phyloP scores from a whole-genome alignment of 2,797 vertebrate genomes.

The Loriculus beryllinus region DNA sequence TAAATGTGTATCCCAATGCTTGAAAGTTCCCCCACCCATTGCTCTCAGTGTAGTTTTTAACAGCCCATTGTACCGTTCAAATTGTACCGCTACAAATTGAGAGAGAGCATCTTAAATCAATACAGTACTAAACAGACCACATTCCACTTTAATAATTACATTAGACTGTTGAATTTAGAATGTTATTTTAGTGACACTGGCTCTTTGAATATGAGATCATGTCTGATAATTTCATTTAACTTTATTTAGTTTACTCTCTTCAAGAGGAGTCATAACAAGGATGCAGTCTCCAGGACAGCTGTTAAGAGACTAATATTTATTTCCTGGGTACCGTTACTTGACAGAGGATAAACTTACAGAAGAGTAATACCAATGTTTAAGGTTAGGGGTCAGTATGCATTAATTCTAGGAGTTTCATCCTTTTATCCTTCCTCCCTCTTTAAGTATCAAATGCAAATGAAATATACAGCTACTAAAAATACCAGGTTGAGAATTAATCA shows the following conservation, averaged over 20 bases:
- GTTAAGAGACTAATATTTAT: not conserved
- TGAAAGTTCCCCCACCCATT: too few relatives aligned
- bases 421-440: not conserved
- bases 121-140: not conserved
- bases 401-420: not conserved
- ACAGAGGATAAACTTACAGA: not conserved
- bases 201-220: constrained; percentile 6
- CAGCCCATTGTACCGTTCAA: too few relatives aligned
- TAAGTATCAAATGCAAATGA: not conserved
- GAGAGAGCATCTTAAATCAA: not conserved
- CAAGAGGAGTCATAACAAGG: not conserved
- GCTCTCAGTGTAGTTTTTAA: too few relatives aligned
- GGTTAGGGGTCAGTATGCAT: not conserved
- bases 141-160: not conserved
- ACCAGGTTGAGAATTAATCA: not conserved
- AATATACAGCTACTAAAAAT: not conserved
- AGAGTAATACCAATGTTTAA: not conserved
- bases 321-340: not conserved
- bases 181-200: not conserved
- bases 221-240: constrained; percentile 4
- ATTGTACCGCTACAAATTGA: not conserved
- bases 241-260: constrained; percentile 2
- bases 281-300: constrained; percentile 1
- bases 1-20: too few relatives aligned
- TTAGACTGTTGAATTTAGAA: not conserved